Base-by-base conservation (phyloP, 2,888 invertebrate species). In the Cremastobaeus sp. region DNA sequence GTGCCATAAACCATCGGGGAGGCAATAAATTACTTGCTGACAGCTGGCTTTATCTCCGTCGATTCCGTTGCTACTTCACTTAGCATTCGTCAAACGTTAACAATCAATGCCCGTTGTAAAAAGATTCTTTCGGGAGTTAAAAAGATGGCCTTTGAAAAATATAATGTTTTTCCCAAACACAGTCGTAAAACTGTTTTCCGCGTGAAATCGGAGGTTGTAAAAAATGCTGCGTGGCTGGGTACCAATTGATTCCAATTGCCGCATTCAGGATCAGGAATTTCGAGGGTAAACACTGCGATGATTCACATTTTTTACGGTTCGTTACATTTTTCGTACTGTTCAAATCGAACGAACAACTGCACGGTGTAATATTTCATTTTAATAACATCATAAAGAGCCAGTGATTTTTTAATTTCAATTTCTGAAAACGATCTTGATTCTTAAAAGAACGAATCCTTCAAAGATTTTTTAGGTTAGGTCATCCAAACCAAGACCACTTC, bases 1-100 rank as follows among this genome's bases (percentile, higher is more conserved):
- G 82, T 82, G 78, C 81, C 84, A 82, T 85, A 83, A 85, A 86
- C 81, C 82, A 82, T 81, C 78, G 81, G 79, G 82, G 76, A 73
- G 79, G 83, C 82, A 83, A 84, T 85, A 85, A 85, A 86, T 83
- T 80, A 84, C 81, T 81, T 82, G 84, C 82, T 81, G 81, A 85
- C 85, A 84, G 85, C 82, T 86, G 84, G 79, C 70, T 52, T 74
- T 45, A 59, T 70, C 60, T 75, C 69, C 57, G 72, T 74, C 68
- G 48, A 55, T 66, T 47, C 54, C 48, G 35, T 35, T 47, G 45
- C 59, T 52, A 69, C 60, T 54, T 69, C 47, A 43, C 37, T 54
- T 52, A 41, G 43, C 21, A 21, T 52, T 35, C 28, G 11, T 57
- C 32, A 35, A 45, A 35, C 21, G 9, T 20, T 18, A 14, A 55